These are phyloP conservation scores for Megaustenia siamemsis DNA, from an alignment of 2,888 invertebrate species.

Conservation along the genomic window DNA sequence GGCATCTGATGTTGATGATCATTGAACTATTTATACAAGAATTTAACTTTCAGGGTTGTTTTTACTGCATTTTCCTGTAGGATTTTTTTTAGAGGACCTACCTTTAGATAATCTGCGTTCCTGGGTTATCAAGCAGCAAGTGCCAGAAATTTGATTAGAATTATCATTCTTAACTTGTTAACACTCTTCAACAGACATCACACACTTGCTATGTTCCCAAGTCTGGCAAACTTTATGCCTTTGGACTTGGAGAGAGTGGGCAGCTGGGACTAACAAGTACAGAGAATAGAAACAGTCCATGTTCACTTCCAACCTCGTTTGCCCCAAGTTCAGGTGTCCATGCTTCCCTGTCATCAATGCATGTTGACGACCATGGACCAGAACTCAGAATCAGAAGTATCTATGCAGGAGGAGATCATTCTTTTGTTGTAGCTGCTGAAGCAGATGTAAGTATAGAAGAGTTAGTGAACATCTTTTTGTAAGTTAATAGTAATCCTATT, in stretches of 20 bases:
- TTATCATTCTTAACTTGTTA: no score
- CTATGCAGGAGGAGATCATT: conserved; percentile 93
- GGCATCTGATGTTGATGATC: no score
- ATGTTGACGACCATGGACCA: conserved; percentile 60
- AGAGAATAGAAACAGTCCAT: conserved; percentile 84
- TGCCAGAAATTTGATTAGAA: neutral
- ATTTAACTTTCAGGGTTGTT: no score
- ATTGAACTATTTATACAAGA: no score
- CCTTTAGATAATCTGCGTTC: no score
- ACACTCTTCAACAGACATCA: conserved; percentile 84
- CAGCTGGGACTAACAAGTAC: conserved; percentile 86
- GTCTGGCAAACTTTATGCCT: conserved; percentile 89
- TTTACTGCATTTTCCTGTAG: no score
- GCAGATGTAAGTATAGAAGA: conserved; percentile 61
- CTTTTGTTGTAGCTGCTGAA: conserved; percentile 83
- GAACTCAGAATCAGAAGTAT: conserved; percentile 83
- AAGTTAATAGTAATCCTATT: no score
- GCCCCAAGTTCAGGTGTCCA: conserved; percentile 56
- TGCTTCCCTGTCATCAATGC: conserved; percentile 53
- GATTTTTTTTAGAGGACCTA: no score
- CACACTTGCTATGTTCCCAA: conserved; percentile 90
- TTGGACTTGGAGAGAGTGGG: conserved; percentile 94
- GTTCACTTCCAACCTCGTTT: conserved; percentile 71
- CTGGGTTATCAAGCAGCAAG: neutral
- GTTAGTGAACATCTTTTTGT: neutral